These are phyloP conservation scores for Drosophila mauritiana DNA, from an alignment of 1,140 invertebrate genomes.

Conservation along the genomic window DNA sequence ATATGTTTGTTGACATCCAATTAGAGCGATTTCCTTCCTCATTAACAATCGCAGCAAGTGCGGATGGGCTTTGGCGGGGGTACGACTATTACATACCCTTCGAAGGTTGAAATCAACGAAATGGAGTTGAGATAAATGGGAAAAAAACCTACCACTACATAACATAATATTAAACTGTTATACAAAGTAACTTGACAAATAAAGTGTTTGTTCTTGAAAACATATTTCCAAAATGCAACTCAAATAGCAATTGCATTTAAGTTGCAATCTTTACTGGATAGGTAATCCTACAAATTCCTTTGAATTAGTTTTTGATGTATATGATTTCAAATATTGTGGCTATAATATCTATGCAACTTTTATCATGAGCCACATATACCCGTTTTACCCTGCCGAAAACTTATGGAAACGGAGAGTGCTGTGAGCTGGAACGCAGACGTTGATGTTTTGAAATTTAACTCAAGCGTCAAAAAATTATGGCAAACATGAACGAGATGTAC, in stretches of 20 bases:
- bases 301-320: too few species aligned
- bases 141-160: too few species aligned
- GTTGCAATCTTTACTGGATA: too few species aligned
- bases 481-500: slow-evolving; percentile 45
- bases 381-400: slow-evolving; percentile 11
- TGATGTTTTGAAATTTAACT: slow-evolving; percentile 71
- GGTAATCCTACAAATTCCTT: too few species aligned
- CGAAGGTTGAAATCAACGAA: background rate
- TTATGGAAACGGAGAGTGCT: slow-evolving; percentile 29
- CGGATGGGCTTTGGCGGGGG: slow-evolving; percentile 5
- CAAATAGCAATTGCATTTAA: too few species aligned
- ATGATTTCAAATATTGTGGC: too few species aligned
- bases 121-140: too few species aligned
- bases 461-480: slow-evolving; percentile 77
- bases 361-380: slow-evolving; percentile 1
- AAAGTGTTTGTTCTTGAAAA: too few species aligned
- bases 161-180: background rate
- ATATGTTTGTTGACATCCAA: slow-evolving; percentile 83
- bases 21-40: slow-evolving; percentile 83
- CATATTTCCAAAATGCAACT: too few species aligned
- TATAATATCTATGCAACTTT: too few species aligned
- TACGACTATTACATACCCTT: slow-evolving; percentile 18
- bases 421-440: slow-evolving; percentile 51
- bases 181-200: too few species aligned
- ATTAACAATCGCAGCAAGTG: slow-evolving; percentile 67